Conservation (phyloP, 2,113 vertebrate species). For the Vulpes lagopus region DNA sequence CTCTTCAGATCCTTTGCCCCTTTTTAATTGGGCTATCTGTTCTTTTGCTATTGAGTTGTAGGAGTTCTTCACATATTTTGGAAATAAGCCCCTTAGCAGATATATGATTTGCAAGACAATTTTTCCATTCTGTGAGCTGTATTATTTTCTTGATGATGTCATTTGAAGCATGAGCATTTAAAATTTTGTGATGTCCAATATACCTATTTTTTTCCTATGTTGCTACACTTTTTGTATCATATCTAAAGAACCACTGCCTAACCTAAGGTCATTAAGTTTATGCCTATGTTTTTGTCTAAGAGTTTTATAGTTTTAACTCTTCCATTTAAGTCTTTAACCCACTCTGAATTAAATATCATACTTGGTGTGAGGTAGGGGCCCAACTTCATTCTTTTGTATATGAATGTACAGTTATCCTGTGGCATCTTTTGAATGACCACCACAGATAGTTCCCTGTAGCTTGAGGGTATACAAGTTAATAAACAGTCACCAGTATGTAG, state of each 20-base stretch:
- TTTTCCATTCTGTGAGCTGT: not conserved
- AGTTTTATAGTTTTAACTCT: not conserved
- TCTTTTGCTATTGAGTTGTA: constrained; percentile 2
- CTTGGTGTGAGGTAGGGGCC: not conserved
- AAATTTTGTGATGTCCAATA: not conserved
- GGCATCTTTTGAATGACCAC: not conserved
- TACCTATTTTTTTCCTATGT: not conserved
- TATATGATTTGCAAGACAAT: not conserved
- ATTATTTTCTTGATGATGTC: not conserved
- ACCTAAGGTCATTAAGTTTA: not conserved
- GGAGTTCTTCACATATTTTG: not conserved
- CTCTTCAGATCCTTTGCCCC: not conserved
- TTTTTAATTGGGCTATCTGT: not conserved
- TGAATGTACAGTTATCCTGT: not conserved
- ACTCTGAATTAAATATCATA: constrained; percentile 17
- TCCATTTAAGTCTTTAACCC: not conserved
- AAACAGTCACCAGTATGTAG: not conserved
- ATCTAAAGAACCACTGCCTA: not conserved
- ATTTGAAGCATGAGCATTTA: not conserved
- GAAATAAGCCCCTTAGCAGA: not conserved
- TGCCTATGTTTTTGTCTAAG: not conserved
- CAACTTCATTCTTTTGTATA: not conserved
- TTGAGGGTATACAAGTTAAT: not conserved
- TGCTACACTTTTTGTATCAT: not conserved
- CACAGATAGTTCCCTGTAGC: not conserved